Base-by-base conservation (phyloP, 92 coral and sea anemone genomes). In the Micromussa lordhowensis region DNA sequence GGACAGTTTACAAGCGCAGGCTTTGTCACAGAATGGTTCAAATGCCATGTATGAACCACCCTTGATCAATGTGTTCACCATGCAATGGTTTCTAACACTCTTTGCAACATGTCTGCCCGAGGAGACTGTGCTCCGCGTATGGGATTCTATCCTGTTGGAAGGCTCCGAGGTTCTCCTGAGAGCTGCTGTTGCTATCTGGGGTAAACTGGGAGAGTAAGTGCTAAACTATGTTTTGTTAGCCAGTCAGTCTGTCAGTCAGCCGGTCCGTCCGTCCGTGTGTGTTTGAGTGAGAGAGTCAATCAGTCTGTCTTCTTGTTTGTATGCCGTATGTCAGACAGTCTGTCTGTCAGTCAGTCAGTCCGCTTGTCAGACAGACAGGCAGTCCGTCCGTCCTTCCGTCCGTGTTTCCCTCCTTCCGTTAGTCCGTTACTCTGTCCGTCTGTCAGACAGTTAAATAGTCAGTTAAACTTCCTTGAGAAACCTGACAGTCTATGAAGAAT, bases 61-160 rank as follows among this genome's bases (percentile, higher is more conserved):
- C n/a, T 92, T 98, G 31, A 96, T 95, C 89, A 98, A 98, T 61
- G 99, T 98, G 28, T 98, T 98, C 84, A 96, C 99, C 48, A 98
- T 98, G 99, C 99, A 98, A 87, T 98, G 99, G 99, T 98, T 98
- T 79, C 91, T 98, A 57, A 98, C 99, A 35, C 91, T 98, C 63
- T 98, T 98, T 85, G 97, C 99, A 5, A 98, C 99, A 3, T 98
- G 98, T 88, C 84, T 98, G 22, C 99, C 99, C 8, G 98, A 98
- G 85, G 98, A 98, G 70, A 95, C 96, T 34, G 99, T 98, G 63
- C 91, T 98, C 51, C 93, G 99, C 32, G 99, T 98, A 31, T 98
- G 99, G 99, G 99, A 98, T 86, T 96, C 95, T 77, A 95, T 98
- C n/a, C 76, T 98, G 82, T 66, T 98, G 70, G 99, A 98, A 80